phyloP scores from a whole-genome alignment of 2,113 vertebrate genomes.

The Chionodraco myersi region DNA sequence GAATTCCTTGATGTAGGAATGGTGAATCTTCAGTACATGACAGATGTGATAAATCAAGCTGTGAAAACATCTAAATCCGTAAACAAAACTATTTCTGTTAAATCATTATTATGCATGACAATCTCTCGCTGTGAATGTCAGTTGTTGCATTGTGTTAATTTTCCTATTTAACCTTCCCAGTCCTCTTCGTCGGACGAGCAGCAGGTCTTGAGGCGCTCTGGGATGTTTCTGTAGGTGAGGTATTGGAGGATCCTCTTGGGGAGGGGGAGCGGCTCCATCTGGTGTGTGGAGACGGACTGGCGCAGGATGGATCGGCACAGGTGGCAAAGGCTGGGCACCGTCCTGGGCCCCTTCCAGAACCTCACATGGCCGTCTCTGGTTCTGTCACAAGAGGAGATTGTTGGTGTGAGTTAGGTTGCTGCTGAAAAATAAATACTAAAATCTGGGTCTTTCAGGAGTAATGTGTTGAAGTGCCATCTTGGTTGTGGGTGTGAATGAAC shows the following conservation, averaged over 20 bases:
- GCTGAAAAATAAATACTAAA: not conserved
- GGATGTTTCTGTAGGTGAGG: slow-evolving; percentile 93
- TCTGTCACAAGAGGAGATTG: slow-evolving; percentile 69
- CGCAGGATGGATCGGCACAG: slow-evolving; percentile 91
- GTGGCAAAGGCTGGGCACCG: slow-evolving; percentile 91
- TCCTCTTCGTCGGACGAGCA: slow-evolving; percentile 63
- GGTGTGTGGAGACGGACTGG: slow-evolving; percentile 91
- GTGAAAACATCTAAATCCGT: not conserved
- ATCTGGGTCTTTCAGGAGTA: too few relatives aligned
- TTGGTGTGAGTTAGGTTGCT: not conserved
- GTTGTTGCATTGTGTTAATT: slow-evolving; percentile 15
- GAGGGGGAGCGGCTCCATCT: slow-evolving; percentile 92
- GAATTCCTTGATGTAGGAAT: slow-evolving; percentile 38
- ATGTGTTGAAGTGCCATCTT: too few relatives aligned
- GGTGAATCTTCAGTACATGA: slow-evolving; percentile 36
- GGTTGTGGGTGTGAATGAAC: too few relatives aligned
- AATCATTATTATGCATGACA: slow-evolving; percentile 1
- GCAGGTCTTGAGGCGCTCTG: slow-evolving; percentile 62
- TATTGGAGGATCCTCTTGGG: slow-evolving; percentile 94
- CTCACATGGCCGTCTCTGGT: slow-evolving; percentile 94
- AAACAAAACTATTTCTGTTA: slow-evolving; percentile 31
- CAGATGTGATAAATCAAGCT: slow-evolving; percentile 9
- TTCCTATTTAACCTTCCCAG: slow-evolving; percentile 49
- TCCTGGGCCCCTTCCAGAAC: slow-evolving; percentile 90
- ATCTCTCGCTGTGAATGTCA: slow-evolving; percentile 31